A percentile compares a stretch with the other conserved stretches of the same genome.
Conservation (phyloP, 2,113 vertebrate species). For the Hydrolagus affinis region DNA sequence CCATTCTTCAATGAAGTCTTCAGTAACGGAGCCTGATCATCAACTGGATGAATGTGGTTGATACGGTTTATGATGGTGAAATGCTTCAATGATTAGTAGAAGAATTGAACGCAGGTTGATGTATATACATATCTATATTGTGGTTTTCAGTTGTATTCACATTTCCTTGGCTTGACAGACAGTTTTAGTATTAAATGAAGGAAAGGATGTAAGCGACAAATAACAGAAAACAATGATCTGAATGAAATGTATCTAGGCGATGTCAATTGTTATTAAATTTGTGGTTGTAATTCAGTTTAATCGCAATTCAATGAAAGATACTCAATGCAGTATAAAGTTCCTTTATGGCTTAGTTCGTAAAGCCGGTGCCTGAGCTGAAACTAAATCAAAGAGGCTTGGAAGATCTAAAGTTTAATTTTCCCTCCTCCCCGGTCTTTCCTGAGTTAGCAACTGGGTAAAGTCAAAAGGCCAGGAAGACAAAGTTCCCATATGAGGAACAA, state of each 20-base stretch:
- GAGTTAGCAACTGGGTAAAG: too few relatives aligned
- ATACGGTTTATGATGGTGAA: neutral
- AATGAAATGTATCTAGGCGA: neutral
- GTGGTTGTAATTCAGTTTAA: too few relatives aligned
- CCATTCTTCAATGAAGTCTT: neutral
- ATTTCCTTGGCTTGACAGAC: neutral
- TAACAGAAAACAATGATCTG: neutral
- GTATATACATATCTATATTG: neutral
- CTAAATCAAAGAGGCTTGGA: too few relatives aligned
- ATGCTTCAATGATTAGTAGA: neutral
- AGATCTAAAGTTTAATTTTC: too few relatives aligned
- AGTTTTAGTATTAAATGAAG: neutral
- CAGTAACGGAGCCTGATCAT: neutral
- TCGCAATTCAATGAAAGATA: too few relatives aligned
- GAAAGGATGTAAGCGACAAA: neutral
- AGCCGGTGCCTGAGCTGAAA: too few relatives aligned
- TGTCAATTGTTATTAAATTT: too few relatives aligned
- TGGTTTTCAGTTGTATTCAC: constrained; percentile 9
- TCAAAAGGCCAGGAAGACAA: too few relatives aligned
- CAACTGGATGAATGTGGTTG: neutral
- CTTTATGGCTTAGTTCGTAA: too few relatives aligned
- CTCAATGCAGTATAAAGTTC: too few relatives aligned
- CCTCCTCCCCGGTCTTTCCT: too few relatives aligned
- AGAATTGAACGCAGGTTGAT: neutral
- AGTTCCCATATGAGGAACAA: too few relatives aligned